Percentiles rank a stretch among this genome's conserved stretches.
These are phyloP conservation scores for Neoaliturus tenellus DNA, from an alignment of 2,888 invertebrate genomes.

Conservation along the genomic window DNA sequence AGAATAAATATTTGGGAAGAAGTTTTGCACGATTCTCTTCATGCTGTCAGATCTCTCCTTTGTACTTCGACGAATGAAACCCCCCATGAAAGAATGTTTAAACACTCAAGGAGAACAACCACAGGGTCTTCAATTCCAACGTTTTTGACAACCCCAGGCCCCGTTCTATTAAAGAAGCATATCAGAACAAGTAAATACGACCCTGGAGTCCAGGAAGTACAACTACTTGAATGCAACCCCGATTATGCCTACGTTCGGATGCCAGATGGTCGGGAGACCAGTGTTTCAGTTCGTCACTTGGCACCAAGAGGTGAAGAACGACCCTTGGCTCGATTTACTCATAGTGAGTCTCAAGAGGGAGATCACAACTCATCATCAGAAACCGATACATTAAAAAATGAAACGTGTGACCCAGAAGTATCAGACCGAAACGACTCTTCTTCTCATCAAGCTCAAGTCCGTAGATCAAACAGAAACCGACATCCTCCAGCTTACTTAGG, in stretches of 20 bases:
- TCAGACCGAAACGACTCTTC: too few species aligned
- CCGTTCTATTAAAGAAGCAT: constrained; percentile 56
- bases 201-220: constrained; percentile 62
- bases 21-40: not conserved
- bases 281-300: not conserved
- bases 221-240: constrained; percentile 61
- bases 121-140: too few species aligned
- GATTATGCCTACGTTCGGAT: not conserved
- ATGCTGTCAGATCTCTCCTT: not conserved
- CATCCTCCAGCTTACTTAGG: too few species aligned
- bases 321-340: too few species aligned
- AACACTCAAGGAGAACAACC: too few species aligned
- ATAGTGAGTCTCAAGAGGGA: too few species aligned
- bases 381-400: too few species aligned
- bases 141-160: constrained; percentile 56
- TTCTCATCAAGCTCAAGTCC: too few species aligned
- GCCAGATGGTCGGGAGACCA: not conserved
- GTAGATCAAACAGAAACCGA: too few species aligned
- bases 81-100: not conserved
- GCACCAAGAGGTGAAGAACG: too few species aligned
- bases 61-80: not conserved
- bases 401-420: too few species aligned
- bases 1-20: constrained; percentile 22
- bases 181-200: constrained; percentile 60
- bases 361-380: too few species aligned